Conservation (phyloP, 2,888 invertebrate species). For the Desoria tigrina region DNA sequence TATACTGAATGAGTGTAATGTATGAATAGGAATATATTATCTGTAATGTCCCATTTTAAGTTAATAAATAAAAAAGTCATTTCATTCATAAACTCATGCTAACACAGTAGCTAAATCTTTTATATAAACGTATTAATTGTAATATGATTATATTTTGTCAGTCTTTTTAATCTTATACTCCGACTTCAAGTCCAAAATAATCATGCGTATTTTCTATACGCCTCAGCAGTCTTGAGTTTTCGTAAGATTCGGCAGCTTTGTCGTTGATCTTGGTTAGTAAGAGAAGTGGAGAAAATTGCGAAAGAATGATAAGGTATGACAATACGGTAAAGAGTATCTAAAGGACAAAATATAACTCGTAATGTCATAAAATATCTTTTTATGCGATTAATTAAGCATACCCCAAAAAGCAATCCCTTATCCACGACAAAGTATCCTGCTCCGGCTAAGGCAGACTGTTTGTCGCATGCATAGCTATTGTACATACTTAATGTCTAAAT, state of each 20-base stretch:
- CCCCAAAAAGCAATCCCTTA: constrained; percentile 33
- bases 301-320: constrained; percentile 34
- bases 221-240: constrained; percentile 1
- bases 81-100: no score
- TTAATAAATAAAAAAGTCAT: no score
- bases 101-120: no score
- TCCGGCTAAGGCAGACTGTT: constrained; percentile 27
- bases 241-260: not conserved
- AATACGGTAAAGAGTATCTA: constrained; percentile 33
- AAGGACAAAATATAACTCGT: not conserved
- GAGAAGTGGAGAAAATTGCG: constrained; percentile 25
- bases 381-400: no score
- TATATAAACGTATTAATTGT: no score
- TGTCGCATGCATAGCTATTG: constrained; percentile 37
- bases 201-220: not conserved
- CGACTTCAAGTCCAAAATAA: no score
- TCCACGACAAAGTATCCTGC: constrained; percentile 34
- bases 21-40: no score
- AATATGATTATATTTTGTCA: no score
- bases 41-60: no score
- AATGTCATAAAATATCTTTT: no score
- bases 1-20: no score
- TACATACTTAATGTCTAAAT: constrained; percentile 40
- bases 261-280: not conserved
- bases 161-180: no score